Evolutionary conservation across 2,888 invertebrate genomes (phyloP).

Genomic region (Leptura quadrifasciata): DNA sequence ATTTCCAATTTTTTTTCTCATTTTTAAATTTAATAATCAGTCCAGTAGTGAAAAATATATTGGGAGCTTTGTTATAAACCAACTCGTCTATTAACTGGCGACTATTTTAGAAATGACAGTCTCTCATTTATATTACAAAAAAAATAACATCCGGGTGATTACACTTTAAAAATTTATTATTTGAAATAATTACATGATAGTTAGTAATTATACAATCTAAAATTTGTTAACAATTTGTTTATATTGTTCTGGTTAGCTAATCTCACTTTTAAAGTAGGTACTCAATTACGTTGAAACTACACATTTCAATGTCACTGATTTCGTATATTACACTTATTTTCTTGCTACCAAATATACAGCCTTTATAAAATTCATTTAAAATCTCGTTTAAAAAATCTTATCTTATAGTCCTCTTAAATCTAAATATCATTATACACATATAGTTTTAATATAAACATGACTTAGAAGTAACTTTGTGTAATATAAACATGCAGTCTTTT

Average conservation of each 20-base stretch:
- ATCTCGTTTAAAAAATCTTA: neutral
- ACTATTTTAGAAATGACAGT: no score
- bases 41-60: no score
- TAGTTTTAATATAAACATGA: constrained; percentile 7
- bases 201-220: neutral
- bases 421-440: neutral
- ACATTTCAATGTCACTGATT: neutral
- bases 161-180: neutral
- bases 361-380: constrained; percentile 7
- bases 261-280: neutral
- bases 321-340: neutral
- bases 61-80: no score
- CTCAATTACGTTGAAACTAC: neutral
- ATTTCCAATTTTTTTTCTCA: no score
- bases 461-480: neutral
- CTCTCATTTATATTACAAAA: no score
- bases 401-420: neutral
- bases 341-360: neutral
- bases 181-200: neutral
- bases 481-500: neutral
- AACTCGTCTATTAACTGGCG: no score
- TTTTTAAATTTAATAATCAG: no score
- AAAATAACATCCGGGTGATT: neutral
- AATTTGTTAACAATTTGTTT: neutral
- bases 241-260: neutral